phyloP scores from a whole-genome alignment of 2,113 vertebrate species.

The Gnathonemus echidnorhynchus region DNA sequence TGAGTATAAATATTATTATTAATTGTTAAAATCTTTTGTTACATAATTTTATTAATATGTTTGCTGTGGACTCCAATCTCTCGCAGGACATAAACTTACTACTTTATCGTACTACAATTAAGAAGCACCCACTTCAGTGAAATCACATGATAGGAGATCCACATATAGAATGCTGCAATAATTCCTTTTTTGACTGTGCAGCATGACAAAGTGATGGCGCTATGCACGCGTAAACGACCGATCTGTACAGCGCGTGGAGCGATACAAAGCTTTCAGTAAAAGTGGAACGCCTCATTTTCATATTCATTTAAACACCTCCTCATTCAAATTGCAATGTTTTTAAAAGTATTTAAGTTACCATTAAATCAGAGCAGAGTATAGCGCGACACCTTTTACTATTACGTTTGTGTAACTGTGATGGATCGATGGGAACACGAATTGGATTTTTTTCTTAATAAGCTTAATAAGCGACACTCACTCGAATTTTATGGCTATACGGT shows the following conservation, averaged over 20 bases:
- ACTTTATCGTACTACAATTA: not conserved
- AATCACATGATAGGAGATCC: not conserved
- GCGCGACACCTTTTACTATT: not conserved
- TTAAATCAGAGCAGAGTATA: not conserved
- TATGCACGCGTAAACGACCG: constrained; percentile 18
- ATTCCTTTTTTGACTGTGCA: not conserved
- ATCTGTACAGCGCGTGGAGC: not conserved
- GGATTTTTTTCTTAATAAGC: not conserved
- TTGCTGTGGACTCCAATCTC: not conserved
- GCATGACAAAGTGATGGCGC: constrained; percentile 34
- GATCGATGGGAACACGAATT: not conserved
- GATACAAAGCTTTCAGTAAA: not conserved
- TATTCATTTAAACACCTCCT: not conserved
- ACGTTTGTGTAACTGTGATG: not conserved
- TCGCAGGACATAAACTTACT: not conserved
- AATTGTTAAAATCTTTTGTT: not conserved
- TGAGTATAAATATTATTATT: not conserved
- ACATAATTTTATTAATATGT: not conserved
- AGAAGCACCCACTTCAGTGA: not conserved
- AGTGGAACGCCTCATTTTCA: not conserved
- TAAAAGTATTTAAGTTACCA: not conserved
- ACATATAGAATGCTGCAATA: not conserved
- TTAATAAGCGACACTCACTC: not conserved
- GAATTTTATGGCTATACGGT: not conserved
- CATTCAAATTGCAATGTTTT: not conserved